These are phyloP conservation scores for Oligia fasciuncula DNA, from an alignment of 2,888 invertebrate genomes.

Conservation along the genomic window DNA sequence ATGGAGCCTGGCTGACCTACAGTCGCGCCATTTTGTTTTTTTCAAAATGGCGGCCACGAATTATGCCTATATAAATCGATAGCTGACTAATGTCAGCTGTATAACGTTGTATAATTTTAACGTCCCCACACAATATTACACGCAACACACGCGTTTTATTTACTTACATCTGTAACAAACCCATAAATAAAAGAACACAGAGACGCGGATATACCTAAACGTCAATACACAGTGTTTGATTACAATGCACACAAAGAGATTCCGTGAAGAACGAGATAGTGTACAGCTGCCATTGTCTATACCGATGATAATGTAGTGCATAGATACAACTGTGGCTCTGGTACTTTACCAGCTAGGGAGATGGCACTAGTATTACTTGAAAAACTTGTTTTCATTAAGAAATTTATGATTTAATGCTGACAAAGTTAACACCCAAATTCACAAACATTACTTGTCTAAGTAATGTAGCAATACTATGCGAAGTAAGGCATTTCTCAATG, in stretches of 20 bases:
- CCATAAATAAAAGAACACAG: neutral
- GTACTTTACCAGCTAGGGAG: neutral
- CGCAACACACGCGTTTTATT: neutral
- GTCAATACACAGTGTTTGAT: constrained; percentile 38
- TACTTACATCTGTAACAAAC: neutral
- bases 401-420: neutral
- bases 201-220: neutral
- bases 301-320: constrained; percentile 24
- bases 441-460: neutral
- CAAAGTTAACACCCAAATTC: too few species aligned
- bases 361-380: neutral
- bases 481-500: too few species aligned
- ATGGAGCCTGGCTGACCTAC: too few species aligned
- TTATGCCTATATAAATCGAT: too few species aligned
- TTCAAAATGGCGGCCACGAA: too few species aligned
- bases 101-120: neutral
- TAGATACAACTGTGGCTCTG: neutral
- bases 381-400: neutral
- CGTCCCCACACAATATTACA: neutral
- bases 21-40: too few species aligned
- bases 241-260: constrained; percentile 48
- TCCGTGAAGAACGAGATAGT: constrained; percentile 11
- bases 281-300: constrained; percentile 37
- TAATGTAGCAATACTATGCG: neutral
- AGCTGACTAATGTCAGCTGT: too few species aligned